Base-by-base conservation (phyloP, 2,797 vertebrate species). In the Catamblyrhynchus diadema region DNA sequence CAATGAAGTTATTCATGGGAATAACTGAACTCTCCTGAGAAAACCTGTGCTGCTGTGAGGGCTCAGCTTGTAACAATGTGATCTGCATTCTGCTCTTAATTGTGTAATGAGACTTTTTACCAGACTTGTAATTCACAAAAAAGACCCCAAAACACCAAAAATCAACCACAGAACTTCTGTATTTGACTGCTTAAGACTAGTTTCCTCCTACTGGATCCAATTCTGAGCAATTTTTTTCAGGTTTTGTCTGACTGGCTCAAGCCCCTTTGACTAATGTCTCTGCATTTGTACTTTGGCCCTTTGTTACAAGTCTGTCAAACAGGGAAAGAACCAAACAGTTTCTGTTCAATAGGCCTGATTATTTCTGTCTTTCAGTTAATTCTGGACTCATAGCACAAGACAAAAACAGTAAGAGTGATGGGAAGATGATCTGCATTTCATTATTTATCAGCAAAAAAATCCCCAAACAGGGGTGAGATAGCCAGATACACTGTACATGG, bases 331-430 rank as follows among this genome's bases (percentile, higher is more conserved):
- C 12, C 15, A 10, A 70, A 32, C 21, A 71, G 30, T 33, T 15
- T 69, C 80, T 45, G 37, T 16, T 75, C 37, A 66, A 54, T 18
- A 39, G 41, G 81, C 16, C 12, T 30, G 28, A 67, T 22, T 41
- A 56, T 6, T 92, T 65, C 60, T 60, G 32, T 32, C 64, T 88
- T 78, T 56, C 70, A 67, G n/a, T 69, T 57, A 80, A 84, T 39
- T 64, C 65, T 48, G 35, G 70, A 78, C 13, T 86, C 10, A 2
- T 13, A 86, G 35, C 24, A 19, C 22, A 61, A 23, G 28, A 51
- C 32, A 77, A 60, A 72, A 81, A 6, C n/a, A 47, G 7, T 39
- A 41, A 56, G n/a, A 71, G 39, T 33, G 30, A 74, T 10, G 32
- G 32, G 28, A 82, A 73, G 60, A 86, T 28, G 3, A 75, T 6